Evolutionary conservation across 1,140 invertebrate genomes (phyloP).

Genomic region (Marisa cornuarietis): DNA sequence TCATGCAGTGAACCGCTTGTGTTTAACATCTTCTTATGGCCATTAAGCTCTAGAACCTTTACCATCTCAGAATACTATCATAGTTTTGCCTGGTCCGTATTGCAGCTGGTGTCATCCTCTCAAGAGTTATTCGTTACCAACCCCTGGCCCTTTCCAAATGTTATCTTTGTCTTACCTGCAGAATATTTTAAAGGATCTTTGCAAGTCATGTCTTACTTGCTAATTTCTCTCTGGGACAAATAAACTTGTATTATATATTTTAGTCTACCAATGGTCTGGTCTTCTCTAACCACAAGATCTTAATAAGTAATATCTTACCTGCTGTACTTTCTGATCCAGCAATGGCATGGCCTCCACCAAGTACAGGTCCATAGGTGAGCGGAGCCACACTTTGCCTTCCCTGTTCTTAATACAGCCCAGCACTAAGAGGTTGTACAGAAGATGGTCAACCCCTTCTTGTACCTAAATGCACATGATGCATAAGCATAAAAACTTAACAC

Average conservation of each 20-base stretch:
- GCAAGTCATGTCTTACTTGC: not conserved
- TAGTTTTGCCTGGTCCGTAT: no score
- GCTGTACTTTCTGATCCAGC: slow-evolving; percentile 4
- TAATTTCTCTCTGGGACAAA: not conserved
- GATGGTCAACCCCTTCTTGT: slow-evolving; percentile 54
- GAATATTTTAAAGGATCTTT: not conserved
- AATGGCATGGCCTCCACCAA: slow-evolving; percentile 55
- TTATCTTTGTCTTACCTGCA: no score
- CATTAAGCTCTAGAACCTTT: no score
- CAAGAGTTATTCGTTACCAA: no score
- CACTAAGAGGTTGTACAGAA: slow-evolving; percentile 58
- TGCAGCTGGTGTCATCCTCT: no score
- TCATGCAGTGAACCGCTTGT: no score
- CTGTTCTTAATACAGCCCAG: slow-evolving; percentile 50
- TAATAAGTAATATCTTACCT: not conserved
- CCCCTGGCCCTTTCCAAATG: no score
- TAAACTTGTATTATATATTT: not conserved
- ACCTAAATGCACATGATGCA: slow-evolving; percentile 39
- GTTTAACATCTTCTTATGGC: no score
- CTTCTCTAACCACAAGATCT: no score
- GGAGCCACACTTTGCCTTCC: slow-evolving; percentile 55
- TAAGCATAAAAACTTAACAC: not conserved
- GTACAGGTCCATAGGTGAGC: slow-evolving; percentile 50
- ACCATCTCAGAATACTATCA: no score
- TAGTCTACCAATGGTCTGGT: not conserved